Evolutionary conservation across 2,113 vertebrate genomes (phyloP), one percentile per base, ranked within the genome.

Genomic region (Ochotona curzoniae): DNA sequence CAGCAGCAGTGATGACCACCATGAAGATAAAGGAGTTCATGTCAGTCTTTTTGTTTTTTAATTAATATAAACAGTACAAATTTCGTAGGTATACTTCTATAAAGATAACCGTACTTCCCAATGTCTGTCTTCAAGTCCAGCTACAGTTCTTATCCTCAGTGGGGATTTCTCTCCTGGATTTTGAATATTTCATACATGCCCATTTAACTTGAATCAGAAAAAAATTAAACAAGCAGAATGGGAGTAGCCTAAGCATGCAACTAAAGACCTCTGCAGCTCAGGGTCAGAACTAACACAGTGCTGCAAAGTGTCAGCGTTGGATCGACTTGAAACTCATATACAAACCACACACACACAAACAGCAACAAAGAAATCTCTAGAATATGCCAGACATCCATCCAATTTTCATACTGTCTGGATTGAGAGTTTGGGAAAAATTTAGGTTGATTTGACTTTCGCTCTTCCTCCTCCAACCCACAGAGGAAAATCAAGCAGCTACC

Each of bases 21-120:
- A 91, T 80, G 83, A 84, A 96, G 92, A 94, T 83, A 97, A 88
- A 94, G 18, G 67, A 71, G 21, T 91, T 80, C 90, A 15, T 81
- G 81, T 94, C 54, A 79, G 54, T 91, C 30, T 91, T 90, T 57
- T 57, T n/a, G n/a, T n/a, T 57, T 57, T 57, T 15, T 15, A 57
- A 57, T 57, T 57, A 57, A 57, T 57, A 57, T 57, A 57, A 57
- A 57, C 5, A 57, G 17, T 17, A 20, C 54, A 57, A 13, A 57
- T 57, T 3, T 57, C 54, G 15, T 57, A 57, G 54, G 54, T 20
- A 57, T 20, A 57, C 14, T 57, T 57, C 54, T 57, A 57, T 15
- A 17, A 57, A 57, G 54, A 57, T 57, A 57, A 57, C 18, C 13
- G 15, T 57, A 57, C 54, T 57, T 57, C 2, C 54, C 18, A 57